Conservation (phyloP, 2,113 vertebrate genomes). For the Zootoca vivipara region DNA sequence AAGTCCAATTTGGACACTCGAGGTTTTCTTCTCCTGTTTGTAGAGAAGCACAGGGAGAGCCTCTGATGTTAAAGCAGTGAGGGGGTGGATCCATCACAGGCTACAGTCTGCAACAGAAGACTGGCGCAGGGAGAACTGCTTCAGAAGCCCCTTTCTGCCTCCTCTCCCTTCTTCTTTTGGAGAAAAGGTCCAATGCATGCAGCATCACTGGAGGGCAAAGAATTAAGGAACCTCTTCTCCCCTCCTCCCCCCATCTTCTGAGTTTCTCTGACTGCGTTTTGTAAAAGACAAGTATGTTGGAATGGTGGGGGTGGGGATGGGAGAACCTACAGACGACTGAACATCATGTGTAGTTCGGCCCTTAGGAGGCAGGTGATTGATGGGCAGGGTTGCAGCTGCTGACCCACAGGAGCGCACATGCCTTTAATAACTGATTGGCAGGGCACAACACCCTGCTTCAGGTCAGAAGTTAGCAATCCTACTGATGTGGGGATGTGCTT, state of each 20-base stretch:
- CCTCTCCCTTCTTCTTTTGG: neutral
- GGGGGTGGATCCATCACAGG: too few species aligned
- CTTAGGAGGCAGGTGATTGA: slow-evolving; percentile 4
- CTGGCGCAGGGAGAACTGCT: neutral
- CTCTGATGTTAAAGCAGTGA: too few species aligned
- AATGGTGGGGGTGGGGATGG: neutral
- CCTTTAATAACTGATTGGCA: slow-evolving; percentile 7
- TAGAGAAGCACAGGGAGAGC: too few species aligned
- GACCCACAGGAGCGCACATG: neutral
- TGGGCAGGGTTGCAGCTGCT: neutral
- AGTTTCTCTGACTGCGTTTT: neutral
- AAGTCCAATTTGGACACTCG: too few species aligned
- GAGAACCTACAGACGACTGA: neutral
- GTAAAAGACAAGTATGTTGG: neutral
- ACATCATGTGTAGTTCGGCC: neutral
- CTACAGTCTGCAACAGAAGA: neutral
- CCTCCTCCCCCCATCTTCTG: neutral
- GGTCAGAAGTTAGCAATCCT: neutral
- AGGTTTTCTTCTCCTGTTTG: too few species aligned
- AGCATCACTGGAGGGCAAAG: neutral
- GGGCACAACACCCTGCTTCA: slow-evolving; percentile 1
- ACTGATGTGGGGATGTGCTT: neutral
- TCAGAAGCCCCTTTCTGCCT: neutral
- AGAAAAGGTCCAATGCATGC: neutral
- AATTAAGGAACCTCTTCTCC: neutral